Percentiles rank a stretch among this genome's conserved stretches.
These are phyloP conservation scores for Melanostoma scalare DNA, from an alignment of 2,888 invertebrate species.

Conservation along the genomic window DNA sequence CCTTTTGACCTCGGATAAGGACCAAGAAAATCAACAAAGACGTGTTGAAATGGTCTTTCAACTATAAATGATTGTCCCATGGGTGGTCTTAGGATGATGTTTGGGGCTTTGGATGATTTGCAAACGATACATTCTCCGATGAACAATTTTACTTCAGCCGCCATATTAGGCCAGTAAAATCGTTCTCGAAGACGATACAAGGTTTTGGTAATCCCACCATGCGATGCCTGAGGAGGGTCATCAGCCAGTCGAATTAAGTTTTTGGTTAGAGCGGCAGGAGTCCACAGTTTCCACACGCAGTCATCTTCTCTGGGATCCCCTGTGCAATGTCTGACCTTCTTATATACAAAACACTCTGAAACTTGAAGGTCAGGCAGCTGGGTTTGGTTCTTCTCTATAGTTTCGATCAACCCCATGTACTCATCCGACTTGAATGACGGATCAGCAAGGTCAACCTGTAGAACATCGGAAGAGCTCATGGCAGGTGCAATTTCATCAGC, in stretches of 20 bases:
- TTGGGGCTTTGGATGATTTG: neutral
- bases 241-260: slow-evolving; percentile 6
- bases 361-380: slow-evolving; percentile 22
- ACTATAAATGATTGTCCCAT: slow-evolving; percentile 6
- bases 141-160: slow-evolving; percentile 3
- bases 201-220: slow-evolving; percentile 2
- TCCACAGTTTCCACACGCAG: slow-evolving; percentile 6
- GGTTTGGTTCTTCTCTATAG: slow-evolving; percentile 8
- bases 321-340: slow-evolving; percentile 17
- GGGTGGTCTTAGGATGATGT: neutral
- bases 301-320: slow-evolving; percentile 17
- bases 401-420: slow-evolving; percentile 2
- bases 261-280: neutral
- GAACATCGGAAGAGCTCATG: neutral
- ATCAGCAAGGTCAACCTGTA: slow-evolving; percentile 20
- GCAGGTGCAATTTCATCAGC: neutral
- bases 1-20: neutral
- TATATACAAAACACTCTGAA: slow-evolving; percentile 19
- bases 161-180: slow-evolving; percentile 5
- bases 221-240: slow-evolving; percentile 8
- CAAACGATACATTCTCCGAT: slow-evolving; percentile 6
- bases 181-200: slow-evolving; percentile 7
- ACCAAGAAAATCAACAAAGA: slow-evolving; percentile 1
- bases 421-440: slow-evolving; percentile 22
- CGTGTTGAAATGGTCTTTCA: neutral